Percentiles rank a stretch among this genome's conserved stretches.
Evolutionary conservation across 2,797 vertebrate genomes (phyloP).

Genomic region (Apodemus agrarius): DNA sequence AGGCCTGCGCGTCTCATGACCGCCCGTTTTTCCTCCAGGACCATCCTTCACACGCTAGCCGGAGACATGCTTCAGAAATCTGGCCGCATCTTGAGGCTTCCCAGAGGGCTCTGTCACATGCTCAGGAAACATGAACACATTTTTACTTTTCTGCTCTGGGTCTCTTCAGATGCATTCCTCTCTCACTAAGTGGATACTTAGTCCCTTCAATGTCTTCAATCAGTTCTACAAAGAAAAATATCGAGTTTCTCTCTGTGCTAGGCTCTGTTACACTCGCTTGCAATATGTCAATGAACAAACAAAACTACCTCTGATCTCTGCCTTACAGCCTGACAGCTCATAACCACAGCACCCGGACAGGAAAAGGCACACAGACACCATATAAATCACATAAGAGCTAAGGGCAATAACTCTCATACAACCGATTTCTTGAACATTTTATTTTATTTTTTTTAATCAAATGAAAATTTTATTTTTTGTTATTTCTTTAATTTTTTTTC

Average conservation of each 20-base stretch:
- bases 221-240: not conserved
- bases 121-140: not conserved
- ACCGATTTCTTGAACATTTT: not conserved
- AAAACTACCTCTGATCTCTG: not conserved
- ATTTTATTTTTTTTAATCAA: no score
- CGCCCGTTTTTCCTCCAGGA: not conserved
- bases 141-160: not conserved
- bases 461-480: no score
- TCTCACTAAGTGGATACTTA: not conserved
- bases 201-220: not conserved
- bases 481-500: no score
- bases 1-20: not conserved
- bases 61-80: not conserved
- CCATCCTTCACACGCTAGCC: not conserved
- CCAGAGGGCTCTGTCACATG: not conserved
- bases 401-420: rapidly evolving
- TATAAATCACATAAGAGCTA: no score
- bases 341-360: not conserved
- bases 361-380: not conserved
- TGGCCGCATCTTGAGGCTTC: rapidly evolving
- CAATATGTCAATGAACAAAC: not conserved
- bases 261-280: not conserved
- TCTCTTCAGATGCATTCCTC: not conserved
- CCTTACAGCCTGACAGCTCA: not conserved
- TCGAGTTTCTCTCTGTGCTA: not conserved